phyloP scores from a whole-genome alignment of 2,797 vertebrate species.

The Pagetopsis macropterus region DNA sequence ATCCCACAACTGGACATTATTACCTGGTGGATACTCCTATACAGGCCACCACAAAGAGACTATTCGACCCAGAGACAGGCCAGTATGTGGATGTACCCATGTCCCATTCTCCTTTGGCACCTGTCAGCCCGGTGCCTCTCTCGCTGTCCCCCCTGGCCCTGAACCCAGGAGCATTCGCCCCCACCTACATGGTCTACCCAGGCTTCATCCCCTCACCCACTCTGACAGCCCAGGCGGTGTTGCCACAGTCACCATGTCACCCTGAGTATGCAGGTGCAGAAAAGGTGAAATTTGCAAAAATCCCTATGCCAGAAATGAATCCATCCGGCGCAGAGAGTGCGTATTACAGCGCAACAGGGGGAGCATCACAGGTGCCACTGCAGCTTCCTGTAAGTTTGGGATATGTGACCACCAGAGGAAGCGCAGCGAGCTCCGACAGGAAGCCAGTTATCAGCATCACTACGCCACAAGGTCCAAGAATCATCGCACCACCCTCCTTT shows the following conservation, averaged over 20 bases:
- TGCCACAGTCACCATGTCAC: constrained; percentile 58
- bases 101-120: constrained; percentile 81
- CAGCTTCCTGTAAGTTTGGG: constrained; percentile 63
- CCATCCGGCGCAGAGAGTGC: constrained; percentile 76
- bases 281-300: constrained; percentile 58
- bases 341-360: constrained; percentile 88
- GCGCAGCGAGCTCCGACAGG: constrained; percentile 67
- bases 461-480: constrained; percentile 92
- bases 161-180: constrained; percentile 83
- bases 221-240: constrained; percentile 61
- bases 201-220: constrained; percentile 80
- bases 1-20: constrained; percentile 93
- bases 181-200: constrained; percentile 93
- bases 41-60: constrained; percentile 86
- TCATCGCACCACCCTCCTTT: constrained; percentile 94
- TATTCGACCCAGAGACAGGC: constrained; percentile 94
- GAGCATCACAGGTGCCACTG: constrained; percentile 55
- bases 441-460: constrained; percentile 95
- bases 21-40: constrained; percentile 94
- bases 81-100: constrained; percentile 94
- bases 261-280: constrained; percentile 50
- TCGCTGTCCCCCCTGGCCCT: constrained; percentile 87
- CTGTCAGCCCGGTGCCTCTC: constrained; percentile 84
- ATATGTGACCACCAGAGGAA: constrained; percentile 65
- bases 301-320: constrained; percentile 43